phyloP scores from a whole-genome alignment of 1,140 invertebrate genomes.

The Triops cancriformis region DNA sequence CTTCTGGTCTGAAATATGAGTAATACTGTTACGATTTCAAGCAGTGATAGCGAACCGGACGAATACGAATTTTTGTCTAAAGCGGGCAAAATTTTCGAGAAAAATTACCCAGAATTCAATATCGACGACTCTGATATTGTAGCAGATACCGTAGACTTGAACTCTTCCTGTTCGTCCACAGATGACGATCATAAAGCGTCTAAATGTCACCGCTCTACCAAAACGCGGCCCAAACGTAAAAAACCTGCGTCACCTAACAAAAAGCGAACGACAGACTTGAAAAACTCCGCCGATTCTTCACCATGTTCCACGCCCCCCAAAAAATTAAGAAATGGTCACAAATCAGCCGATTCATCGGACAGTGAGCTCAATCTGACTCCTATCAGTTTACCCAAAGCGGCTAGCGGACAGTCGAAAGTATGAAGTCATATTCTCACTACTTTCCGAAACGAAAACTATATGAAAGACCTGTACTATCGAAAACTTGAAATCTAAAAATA shows the following conservation, averaged over 20 bases:
- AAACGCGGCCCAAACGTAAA: neutral
- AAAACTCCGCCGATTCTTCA: neutral
- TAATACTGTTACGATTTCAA: neutral
- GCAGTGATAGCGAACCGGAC: neutral
- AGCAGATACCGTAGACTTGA: neutral
- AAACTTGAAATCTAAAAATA: too few relatives aligned
- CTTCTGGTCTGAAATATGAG: too few relatives aligned
- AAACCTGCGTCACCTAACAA: neutral
- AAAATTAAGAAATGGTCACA: neutral
- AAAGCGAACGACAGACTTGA: neutral
- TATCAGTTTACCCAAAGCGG: neutral
- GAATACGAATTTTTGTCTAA: neutral
- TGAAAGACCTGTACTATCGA: too few relatives aligned
- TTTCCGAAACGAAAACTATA: neutral
- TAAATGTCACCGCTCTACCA: neutral
- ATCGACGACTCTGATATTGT: neutral
- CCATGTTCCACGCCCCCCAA: neutral
- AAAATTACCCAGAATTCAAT: neutral
- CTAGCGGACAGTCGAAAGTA: too few relatives aligned
- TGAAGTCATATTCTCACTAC: neutral
- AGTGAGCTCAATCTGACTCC: neutral
- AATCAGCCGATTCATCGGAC: neutral
- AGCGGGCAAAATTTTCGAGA: neutral
- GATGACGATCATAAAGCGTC: neutral
- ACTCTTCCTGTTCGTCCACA: neutral